Percentiles rank a stretch among this genome's conserved stretches.
These are phyloP conservation scores for Rhinella marina DNA, from an alignment of 2,797 vertebrate species.

Conservation along the genomic window DNA sequence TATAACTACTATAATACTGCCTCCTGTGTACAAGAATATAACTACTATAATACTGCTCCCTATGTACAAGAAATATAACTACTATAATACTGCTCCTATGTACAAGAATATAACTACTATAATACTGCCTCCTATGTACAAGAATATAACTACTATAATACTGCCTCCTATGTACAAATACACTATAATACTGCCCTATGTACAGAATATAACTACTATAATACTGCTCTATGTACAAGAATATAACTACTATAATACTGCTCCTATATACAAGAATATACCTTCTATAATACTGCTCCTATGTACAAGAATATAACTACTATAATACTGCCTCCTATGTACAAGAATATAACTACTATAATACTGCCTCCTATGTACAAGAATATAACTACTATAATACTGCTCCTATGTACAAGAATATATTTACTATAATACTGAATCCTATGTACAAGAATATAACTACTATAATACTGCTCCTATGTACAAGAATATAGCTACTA, in stretches of 20 bases:
- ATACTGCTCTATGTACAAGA: not conserved
- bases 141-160: not conserved
- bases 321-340: not conserved
- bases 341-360: too few species aligned
- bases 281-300: not conserved
- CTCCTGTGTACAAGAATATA: too few species aligned
- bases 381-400: not conserved
- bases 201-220: not conserved
- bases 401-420: not conserved
- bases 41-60: too few species aligned
- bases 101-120: not conserved
- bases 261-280: not conserved
- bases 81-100: not conserved
- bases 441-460: not conserved
- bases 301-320: slow-evolving; percentile 10
- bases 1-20: too few species aligned
- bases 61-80: not conserved
- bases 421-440: slow-evolving; percentile 6
- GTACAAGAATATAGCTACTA: slow-evolving; percentile 1
- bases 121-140: not conserved
- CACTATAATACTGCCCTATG: too few species aligned
- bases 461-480: slow-evolving; percentile 6
- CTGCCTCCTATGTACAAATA: too few species aligned
- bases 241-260: slow-evolving; percentile 1
- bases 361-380: not conserved